Evolutionary conservation across 2,888 invertebrate genomes (phyloP), one percentile per base, ranked within the genome.

Genomic region (Dusona sp.): DNA sequence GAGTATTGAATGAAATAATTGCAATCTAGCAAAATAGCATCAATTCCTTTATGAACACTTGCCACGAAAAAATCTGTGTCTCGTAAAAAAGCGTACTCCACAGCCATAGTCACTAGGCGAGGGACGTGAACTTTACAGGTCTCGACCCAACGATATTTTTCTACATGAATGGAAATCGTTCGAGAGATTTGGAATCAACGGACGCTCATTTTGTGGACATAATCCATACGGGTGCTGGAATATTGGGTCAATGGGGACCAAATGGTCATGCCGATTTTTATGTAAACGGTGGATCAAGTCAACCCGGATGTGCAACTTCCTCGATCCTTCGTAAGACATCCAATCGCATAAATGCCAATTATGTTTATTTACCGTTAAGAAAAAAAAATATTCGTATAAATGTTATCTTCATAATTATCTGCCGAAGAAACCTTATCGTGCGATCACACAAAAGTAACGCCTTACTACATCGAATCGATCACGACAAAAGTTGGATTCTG

Each of bases 231-330:
- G 98, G 98, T 0, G 98, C 98, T 0, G 98, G 98, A 0, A 97
- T 98, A 88, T 95, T 98, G 38, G 98, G 98, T 0, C 98, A 98
- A 92, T 98, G 98, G 98, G 98, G 98, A 3, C 97, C 98, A 0
- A 98, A 97, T 88, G 98, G 98, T 0, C 98, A 98, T 92, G 98
- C 97, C 0, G 98, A 98, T 93, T 98, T 98, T 94, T 98, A 98
- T 93, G 97, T 98, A 73, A 98, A 98, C 91, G 98, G 98, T 0
- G 97, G 98, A 36, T 97, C 98, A 48, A 97, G 98, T 91, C 98
- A 98, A 91, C 98, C 98, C 0, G 98, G 98, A 85, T 98, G 98
- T 92, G 97, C 97, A 3, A 97, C 97, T 83, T 96, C 97, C 86
- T 97, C 97, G 0, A 95, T 98, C 72, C 97, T 98, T 91, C 97